phyloP scores from a whole-genome alignment of 2,888 invertebrate genomes.

The Galerucella nymphaeae region DNA sequence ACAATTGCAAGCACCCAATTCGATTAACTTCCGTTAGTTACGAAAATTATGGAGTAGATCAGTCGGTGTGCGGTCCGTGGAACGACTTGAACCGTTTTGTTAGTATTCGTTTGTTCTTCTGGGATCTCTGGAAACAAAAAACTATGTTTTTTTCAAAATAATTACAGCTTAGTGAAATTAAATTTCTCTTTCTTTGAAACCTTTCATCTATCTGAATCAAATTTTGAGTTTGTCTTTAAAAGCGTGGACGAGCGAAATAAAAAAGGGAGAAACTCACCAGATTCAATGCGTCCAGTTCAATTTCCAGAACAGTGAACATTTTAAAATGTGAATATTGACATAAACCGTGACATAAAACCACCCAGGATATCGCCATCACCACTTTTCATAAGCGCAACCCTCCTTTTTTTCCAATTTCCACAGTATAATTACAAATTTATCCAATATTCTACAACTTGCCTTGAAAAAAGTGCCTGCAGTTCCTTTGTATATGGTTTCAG shows the following conservation, averaged over 20 bases:
- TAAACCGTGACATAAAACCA: no score
- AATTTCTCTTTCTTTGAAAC: not conserved
- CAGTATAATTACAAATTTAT: no score
- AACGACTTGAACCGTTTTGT: conserved; percentile 66
- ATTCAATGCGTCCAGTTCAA: not conserved
- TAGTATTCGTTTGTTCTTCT: conserved; percentile 62
- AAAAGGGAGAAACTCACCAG: not conserved
- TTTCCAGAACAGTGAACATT: no score
- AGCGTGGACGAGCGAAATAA: not conserved
- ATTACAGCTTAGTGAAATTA: not conserved
- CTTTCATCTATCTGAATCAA: not conserved
- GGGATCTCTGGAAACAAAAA: conserved; percentile 61
- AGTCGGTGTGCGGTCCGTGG: conserved; percentile 60
- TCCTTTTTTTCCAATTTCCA: no score
- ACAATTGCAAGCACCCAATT: conserved; percentile 34
- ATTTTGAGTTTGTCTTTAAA: not conserved
- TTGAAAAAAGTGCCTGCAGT: no score
- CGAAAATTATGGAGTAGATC: conserved; percentile 24
- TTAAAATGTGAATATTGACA: no score
- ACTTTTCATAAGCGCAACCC: no score
- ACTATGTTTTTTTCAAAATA: not conserved
- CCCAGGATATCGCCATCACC: no score
- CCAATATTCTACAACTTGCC: no score
- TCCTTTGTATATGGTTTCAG: no score
- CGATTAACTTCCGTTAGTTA: conserved; percentile 24